Evolutionary conservation across 37 sponge, comb jelly and placozoan species (phyloP).

Genomic region (Cliona cf. orientalis): DNA sequence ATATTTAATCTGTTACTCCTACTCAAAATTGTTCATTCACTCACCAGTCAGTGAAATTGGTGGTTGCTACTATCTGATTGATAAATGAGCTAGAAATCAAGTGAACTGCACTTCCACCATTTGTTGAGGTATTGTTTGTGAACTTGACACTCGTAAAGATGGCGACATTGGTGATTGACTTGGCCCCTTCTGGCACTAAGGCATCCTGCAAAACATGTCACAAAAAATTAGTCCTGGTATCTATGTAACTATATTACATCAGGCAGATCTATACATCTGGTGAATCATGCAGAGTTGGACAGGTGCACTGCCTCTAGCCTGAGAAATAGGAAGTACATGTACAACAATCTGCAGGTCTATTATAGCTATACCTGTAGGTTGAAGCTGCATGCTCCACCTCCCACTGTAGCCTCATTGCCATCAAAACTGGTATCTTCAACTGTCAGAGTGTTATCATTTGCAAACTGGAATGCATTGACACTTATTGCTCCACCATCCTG

Average conservation of each 20-base stretch:
- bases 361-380: background rate
- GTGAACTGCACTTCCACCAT: slow-evolving; percentile 58
- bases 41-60: slow-evolving; percentile 44
- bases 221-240: background rate
- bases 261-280: too few species aligned
- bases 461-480: slow-evolving; percentile 31
- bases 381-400: slow-evolving; percentile 41
- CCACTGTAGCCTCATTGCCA: slow-evolving; percentile 31
- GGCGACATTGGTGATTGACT: too few species aligned
- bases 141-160: slow-evolving; percentile 41
- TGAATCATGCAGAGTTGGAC: too few species aligned
- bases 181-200: too few species aligned
- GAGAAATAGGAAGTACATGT: too few species aligned
- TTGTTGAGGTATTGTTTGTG: slow-evolving; percentile 29
- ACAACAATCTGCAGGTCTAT: too few species aligned
- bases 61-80: slow-evolving; percentile 11
- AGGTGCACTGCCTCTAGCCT: too few species aligned
- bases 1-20: background rate
- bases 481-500: slow-evolving; percentile 56
- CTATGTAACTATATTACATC: too few species aligned
- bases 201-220: background rate
- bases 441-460: slow-evolving; percentile 8
- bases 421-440: slow-evolving; percentile 27
- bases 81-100: slow-evolving; percentile 50
- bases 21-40: background rate